Base-by-base conservation (phyloP, 2,888 invertebrate species). In the Petrolisthes cinctipes region DNA sequence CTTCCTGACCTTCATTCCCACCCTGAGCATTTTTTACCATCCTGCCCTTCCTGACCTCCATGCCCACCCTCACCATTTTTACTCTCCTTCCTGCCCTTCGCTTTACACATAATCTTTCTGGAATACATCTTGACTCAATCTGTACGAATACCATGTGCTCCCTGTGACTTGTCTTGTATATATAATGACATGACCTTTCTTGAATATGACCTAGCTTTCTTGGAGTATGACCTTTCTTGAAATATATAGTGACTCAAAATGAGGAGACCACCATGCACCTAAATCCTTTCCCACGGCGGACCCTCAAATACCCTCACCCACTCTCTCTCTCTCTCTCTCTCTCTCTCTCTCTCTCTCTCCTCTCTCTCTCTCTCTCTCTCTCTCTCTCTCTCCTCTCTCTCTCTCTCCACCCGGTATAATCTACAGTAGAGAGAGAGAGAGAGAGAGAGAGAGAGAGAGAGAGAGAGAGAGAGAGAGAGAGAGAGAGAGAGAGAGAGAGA, bases 381-480 rank as follows among this genome's bases (percentile, higher is more conserved):
- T 37, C 20, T 23, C 75, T 53, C 17, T 78, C 53, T 51, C 53
- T 53, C 17, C 54, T 14, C 53, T 78, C 53, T 14, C 78, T 23
- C 17, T 61, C 17, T 61, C 37, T 61, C 61, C 61, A 9, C 17
- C 17, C 61, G 17, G 61, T 17, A 9, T 17, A 9, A 11, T 17
- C 17, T 61, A 61, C 11, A 61, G 61, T 61, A n/a, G 71, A 71
- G 71, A 71, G 71, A 71, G 71, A 71, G 71, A 71, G 71, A 4
- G 71, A 71, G 71, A 71, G 71, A 17, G 71, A 71, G 71, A 71
- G 71, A 71, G 71, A 71, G 71, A 71, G 71, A 71, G 71, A 71
- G 71, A 17, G 71, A 71, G 71, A 71, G 71, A 17, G 71, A 71
- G 71, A 17, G 71, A 11, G 9, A 11, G 61, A 61, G 17, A 61